Evolutionary conservation across 2,113 vertebrate genomes (phyloP).

Genomic region (Ploceus nigricollis): DNA sequence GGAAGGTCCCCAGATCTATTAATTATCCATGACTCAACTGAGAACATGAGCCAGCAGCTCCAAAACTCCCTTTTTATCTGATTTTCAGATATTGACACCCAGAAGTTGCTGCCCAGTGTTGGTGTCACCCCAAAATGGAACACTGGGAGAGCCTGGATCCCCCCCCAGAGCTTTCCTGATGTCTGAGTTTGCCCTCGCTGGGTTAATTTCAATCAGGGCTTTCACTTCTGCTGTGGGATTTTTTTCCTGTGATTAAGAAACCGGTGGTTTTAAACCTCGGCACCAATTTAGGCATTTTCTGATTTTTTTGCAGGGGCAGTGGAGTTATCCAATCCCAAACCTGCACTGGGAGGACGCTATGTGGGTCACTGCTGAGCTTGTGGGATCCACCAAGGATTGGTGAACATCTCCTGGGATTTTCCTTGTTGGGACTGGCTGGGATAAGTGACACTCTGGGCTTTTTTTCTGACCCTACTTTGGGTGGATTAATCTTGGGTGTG

Average conservation of each 20-base stretch:
- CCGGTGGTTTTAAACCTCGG: neutral
- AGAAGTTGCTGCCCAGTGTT: neutral
- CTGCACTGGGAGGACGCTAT: fast-evolving
- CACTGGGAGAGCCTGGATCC: neutral
- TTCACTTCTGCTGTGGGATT: conserved; percentile 21
- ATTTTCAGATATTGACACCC: neutral
- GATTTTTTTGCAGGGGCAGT: neutral
- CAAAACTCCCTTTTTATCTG: neutral
- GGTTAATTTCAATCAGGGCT: neutral
- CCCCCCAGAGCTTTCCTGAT: neutral
- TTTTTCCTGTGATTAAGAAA: neutral
- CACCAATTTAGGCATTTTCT: neutral
- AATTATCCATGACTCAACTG: neutral
- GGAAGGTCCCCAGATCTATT: neutral
- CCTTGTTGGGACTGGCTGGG: neutral
- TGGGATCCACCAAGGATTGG: neutral
- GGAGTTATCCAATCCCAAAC: neutral
- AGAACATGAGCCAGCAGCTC: neutral
- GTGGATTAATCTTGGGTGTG: conserved; percentile 35
- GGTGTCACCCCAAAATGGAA: neutral
- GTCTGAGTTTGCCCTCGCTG: fast-evolving
- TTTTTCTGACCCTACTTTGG: neutral
- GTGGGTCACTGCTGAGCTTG: neutral
- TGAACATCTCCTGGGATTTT: neutral
- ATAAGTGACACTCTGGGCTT: neutral